These are phyloP conservation scores for Frankliniella fusca DNA, from an alignment of 2,888 invertebrate species.

Conservation along the genomic window DNA sequence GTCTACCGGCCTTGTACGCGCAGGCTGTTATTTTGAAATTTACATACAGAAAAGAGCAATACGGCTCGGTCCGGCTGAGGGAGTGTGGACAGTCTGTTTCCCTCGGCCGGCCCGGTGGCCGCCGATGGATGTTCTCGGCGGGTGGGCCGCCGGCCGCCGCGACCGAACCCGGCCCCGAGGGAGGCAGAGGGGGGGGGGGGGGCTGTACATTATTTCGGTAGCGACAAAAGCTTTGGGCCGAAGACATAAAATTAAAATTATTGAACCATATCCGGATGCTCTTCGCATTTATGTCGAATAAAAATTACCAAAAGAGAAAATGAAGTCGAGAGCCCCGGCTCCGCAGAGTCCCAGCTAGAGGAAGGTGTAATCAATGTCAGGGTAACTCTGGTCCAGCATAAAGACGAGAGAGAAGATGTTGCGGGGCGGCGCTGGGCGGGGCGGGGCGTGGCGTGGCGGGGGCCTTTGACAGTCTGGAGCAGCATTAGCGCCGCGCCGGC, in stretches of 20 bases:
- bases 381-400: background rate
- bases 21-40: no score
- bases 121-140: background rate
- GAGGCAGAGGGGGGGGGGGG: no score
- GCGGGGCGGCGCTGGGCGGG: no score
- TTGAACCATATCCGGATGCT: background rate
- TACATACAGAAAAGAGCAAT: no score
- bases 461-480: no score
- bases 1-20: no score
- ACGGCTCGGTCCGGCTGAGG: background rate
- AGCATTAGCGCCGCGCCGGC: no score
- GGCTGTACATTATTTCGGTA: background rate
- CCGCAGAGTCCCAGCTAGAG: background rate
- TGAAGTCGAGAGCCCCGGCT: background rate
- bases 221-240: slow-evolving; percentile 15
- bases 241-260: background rate
- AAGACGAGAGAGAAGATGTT: no score
- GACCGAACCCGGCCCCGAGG: background rate
- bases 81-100: background rate
- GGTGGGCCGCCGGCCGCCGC: background rate
- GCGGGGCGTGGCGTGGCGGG: no score
- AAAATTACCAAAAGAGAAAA: background rate
- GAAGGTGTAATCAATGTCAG: background rate
- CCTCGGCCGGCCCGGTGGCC: background rate
- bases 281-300: background rate